Evolutionary conservation across 2,113 vertebrate species (phyloP).

Genomic region (Periophthalmodon schlosseri): DNA sequence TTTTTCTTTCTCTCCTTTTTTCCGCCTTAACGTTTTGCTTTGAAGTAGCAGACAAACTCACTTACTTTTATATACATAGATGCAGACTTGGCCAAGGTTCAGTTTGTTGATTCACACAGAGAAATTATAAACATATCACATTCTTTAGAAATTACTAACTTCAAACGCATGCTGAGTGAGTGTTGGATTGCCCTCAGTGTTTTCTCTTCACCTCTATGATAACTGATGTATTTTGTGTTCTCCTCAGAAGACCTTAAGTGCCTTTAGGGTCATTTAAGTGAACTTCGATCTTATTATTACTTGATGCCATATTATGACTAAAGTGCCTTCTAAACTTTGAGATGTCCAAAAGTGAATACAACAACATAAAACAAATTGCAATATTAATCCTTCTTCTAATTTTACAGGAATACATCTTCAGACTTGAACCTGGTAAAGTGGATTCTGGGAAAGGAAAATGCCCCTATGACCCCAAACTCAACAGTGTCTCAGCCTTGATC

Average conservation of each 20-base stretch:
- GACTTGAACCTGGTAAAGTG: constrained; percentile 92
- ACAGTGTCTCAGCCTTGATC: constrained; percentile 95
- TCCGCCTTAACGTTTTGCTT: background rate
- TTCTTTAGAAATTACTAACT: constrained; percentile 61
- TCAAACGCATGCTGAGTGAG: constrained; percentile 55
- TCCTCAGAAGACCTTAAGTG: constrained; percentile 42
- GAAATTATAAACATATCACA: constrained; percentile 51
- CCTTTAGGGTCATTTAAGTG: constrained; percentile 27
- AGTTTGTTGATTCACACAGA: constrained; percentile 51
- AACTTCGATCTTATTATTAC: constrained; percentile 25
- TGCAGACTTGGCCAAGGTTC: constrained; percentile 60
- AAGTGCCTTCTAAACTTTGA: constrained; percentile 12
- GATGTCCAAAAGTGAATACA: background rate
- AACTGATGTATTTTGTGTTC: constrained; percentile 54
- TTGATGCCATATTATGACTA: constrained; percentile 23
- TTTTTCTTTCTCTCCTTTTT: background rate
- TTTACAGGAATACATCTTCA: constrained; percentile 94
- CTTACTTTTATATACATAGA: background rate
- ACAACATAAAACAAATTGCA: background rate
- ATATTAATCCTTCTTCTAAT: constrained; percentile 13
- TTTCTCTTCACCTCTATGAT: constrained; percentile 53
- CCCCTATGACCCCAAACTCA: constrained; percentile 96
- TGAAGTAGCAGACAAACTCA: constrained; percentile 26
- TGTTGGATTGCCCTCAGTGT: constrained; percentile 59
- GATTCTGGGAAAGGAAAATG: constrained; percentile 99